Percentiles rank a stretch among this genome's conserved stretches.
These are phyloP conservation scores for Pristionchus mayeri DNA, from an alignment of 2,888 invertebrate genomes.

Conservation along the genomic window DNA sequence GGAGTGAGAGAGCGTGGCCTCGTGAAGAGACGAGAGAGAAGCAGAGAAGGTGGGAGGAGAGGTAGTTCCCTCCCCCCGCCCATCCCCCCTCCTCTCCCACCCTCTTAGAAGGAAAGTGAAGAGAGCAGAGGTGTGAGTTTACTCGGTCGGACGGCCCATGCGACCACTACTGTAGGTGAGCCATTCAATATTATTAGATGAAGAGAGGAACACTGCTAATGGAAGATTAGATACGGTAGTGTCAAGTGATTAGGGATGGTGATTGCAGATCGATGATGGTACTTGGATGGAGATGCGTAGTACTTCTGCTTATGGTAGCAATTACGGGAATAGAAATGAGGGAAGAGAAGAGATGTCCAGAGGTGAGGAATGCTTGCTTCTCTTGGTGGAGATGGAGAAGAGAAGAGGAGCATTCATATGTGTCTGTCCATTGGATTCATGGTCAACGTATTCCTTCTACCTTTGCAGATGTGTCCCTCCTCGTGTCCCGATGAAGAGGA, in stretches of 20 bases:
- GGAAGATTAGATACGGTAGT: background rate
- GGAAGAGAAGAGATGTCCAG: conserved; percentile 22
- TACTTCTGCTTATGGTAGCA: background rate
- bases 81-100: background rate
- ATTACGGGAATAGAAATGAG: conserved; percentile 10
- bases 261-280: conserved; percentile 28
- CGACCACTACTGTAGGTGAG: conserved; percentile 33
- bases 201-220: background rate
- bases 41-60: conserved; percentile 4
- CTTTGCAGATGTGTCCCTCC: background rate
- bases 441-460: no score
- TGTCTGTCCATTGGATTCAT: no score
- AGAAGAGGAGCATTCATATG: no score
- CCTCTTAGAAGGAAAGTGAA: conserved; percentile 10
- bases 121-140: conserved; percentile 12
- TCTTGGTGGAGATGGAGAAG: no score
- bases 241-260: background rate
- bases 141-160: conserved; percentile 24
- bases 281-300: conserved; percentile 29
- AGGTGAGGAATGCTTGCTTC: background rate
- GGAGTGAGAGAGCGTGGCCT: conserved; percentile 36
- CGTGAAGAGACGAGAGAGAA: conserved; percentile 41
- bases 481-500: conserved; percentile 12
- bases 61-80: background rate
- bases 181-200: background rate